Evolutionary conservation across 2,113 vertebrate genomes (phyloP), one percentile per base, ranked within the genome.

Genomic region (Oxyura jamaicensis): DNA sequence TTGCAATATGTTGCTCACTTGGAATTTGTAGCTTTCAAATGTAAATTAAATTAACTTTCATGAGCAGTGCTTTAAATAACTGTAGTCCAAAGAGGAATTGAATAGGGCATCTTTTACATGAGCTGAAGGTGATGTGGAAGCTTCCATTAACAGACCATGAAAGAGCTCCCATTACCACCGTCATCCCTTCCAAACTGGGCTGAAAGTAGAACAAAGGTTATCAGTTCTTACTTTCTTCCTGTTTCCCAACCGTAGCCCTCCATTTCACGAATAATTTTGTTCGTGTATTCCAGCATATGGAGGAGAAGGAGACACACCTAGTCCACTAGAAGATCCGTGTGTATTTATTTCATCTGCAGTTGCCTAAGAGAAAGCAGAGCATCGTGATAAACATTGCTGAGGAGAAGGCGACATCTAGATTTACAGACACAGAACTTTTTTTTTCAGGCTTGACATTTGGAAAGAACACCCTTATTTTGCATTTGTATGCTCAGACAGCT

Each of bases 401-500:
- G 88, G 85, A 67, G 66, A 91, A 68, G 69, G 35, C 36, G 21
- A 69, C 88, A 82, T 81, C 66, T 85, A 81, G 88, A 69, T 95
- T 93, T 93, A 56, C 83, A 82, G 73, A 55, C 28, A 4, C 74
- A 39, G 83, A 93, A 91, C 86, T 89, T 93, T 96, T 94, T 88
- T 96, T 94, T 88, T 68, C 11, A 55, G 73, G 77, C 86, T 65
- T 95, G 90, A 66, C 90, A 91, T 95, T 95, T 94, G 90, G n/a
- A 95, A 94, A 82, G 92, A 96, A 53, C 76, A 82, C 86, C 73
- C 92, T 93, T 81, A 11, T 62, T 96, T 91, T 95, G 91, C 80
- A 79, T 95, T 94, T 95, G 91, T 95, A 46, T 93, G 83, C 95
- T 96, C 62, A 87, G 83, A 73, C 80, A 87, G 87, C 93, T 95